phyloP scores from a whole-genome alignment of 30 jellyfish, hydroid and myxozoan species.

The Cassiopea xamachana region DNA sequence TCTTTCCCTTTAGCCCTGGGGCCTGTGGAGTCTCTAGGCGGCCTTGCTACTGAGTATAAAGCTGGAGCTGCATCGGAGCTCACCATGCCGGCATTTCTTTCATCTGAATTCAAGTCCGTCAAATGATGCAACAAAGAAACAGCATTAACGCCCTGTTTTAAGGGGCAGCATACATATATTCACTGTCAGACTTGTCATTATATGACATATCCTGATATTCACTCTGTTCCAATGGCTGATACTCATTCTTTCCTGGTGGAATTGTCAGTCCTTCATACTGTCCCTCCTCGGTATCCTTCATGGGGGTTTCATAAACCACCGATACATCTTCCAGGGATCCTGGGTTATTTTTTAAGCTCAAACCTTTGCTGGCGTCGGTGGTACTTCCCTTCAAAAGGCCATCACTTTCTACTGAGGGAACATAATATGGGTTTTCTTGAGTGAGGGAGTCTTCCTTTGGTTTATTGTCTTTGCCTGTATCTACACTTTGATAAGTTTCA shows the following conservation, averaged over 20 bases:
- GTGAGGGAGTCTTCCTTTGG: background rate
- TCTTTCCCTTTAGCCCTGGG: no score
- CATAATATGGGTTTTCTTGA: conserved; percentile 15
- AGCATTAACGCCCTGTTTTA: background rate
- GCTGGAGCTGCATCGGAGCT: no score
- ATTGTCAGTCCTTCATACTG: conserved; percentile 22
- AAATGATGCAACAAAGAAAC: background rate
- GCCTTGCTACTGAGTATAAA: no score
- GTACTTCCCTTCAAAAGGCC: background rate
- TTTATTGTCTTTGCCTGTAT: background rate
- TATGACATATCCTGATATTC: conserved; percentile 22
- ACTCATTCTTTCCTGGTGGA: background rate
- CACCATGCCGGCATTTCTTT: no score
- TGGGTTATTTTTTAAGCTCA: conserved; percentile 11
- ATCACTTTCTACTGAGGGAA: background rate
- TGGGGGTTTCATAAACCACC: background rate
- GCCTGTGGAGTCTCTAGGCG: no score
- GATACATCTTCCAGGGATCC: conserved; percentile 54
- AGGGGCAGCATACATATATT: conserved; percentile 16
- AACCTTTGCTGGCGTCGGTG: background rate
- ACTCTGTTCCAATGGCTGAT: conserved; percentile 12
- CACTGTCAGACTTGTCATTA: background rate
- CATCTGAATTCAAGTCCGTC: no score
- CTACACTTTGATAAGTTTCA: background rate
- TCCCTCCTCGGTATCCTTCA: background rate